A percentile compares a stretch with the other conserved stretches of the same genome.
Conservation (phyloP, 2,113 vertebrate species). For the Scartelaos histophorus region DNA sequence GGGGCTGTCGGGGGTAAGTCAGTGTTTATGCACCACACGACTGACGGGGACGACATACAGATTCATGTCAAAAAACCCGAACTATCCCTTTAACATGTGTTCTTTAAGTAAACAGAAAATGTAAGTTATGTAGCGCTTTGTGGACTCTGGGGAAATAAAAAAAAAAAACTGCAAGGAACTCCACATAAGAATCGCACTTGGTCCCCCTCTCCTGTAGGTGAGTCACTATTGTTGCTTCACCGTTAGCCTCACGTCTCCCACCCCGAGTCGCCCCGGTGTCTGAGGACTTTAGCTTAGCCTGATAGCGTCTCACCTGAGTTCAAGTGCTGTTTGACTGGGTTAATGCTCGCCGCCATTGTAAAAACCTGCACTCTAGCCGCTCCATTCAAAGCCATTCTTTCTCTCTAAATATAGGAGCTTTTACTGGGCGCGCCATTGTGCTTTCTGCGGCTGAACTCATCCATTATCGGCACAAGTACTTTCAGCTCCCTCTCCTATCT, state of each 20-base stretch:
- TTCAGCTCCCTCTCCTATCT: constrained; percentile 6
- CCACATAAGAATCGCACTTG: too few species aligned
- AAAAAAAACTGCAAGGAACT: too few species aligned
- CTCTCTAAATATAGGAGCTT: constrained; percentile 32
- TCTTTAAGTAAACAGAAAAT: too few species aligned
- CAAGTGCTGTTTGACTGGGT: constrained; percentile 13
- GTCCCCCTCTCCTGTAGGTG: not conserved
- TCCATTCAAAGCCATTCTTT: constrained; percentile 37
- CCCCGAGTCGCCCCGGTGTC: not conserved
- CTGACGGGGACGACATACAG: too few species aligned
- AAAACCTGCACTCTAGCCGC: constrained; percentile 15
- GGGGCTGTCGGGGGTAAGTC: too few species aligned
- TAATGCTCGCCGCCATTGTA: constrained; percentile 44
- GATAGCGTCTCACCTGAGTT: constrained; percentile 37
- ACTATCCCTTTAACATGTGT: too few species aligned
- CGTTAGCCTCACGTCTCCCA: not conserved
- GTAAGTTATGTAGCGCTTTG: too few species aligned
- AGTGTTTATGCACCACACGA: too few species aligned
- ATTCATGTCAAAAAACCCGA: too few species aligned
- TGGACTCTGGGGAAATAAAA: too few species aligned
- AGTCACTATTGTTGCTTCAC: constrained; percentile 6
- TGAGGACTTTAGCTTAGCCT: not conserved
- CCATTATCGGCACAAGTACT: constrained; percentile 37
- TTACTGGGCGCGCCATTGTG: constrained; percentile 21
- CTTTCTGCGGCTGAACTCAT: constrained; percentile 25